Conservation (phyloP, 1,140 invertebrate species). For the Ectropis grisescens region DNA sequence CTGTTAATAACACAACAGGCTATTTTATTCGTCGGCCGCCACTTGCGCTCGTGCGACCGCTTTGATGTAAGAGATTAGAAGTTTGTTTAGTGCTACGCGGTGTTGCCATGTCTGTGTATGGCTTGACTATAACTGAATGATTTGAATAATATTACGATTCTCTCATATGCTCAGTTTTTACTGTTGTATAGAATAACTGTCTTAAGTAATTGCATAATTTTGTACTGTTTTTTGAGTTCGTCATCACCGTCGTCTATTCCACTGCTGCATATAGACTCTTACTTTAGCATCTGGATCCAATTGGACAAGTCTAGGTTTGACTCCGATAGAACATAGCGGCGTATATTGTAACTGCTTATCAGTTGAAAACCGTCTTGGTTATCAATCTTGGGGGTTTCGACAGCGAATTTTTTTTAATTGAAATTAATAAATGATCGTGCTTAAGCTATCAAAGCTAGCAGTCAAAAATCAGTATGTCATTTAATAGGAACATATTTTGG, state of each 20-base stretch:
- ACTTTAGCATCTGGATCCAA: background rate
- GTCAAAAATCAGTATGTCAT: background rate
- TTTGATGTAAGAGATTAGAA: constrained; percentile 61
- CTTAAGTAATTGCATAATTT: too few relatives aligned
- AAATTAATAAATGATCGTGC: background rate
- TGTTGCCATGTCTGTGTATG: too few relatives aligned
- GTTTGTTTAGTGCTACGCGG: constrained; percentile 52
- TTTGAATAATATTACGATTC: background rate
- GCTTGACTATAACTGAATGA: background rate
- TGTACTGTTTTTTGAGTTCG: too few relatives aligned
- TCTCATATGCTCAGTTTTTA: background rate
- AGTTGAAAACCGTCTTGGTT: too few relatives aligned
- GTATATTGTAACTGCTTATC: too few relatives aligned
- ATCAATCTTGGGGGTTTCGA: too few relatives aligned
- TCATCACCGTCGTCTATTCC: too few relatives aligned
- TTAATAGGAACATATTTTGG: background rate
- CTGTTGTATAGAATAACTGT: background rate
- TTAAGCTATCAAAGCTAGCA: background rate
- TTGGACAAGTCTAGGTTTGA: too few relatives aligned
- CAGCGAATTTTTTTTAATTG: background rate
- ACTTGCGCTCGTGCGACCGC: constrained; percentile 54
- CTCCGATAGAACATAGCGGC: too few relatives aligned
- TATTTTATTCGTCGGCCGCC: constrained; percentile 54
- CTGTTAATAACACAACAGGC: constrained; percentile 64
- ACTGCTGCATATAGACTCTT: background rate